Conservation (phyloP, 2,888 invertebrate genomes). For the Idaea aversata region DNA sequence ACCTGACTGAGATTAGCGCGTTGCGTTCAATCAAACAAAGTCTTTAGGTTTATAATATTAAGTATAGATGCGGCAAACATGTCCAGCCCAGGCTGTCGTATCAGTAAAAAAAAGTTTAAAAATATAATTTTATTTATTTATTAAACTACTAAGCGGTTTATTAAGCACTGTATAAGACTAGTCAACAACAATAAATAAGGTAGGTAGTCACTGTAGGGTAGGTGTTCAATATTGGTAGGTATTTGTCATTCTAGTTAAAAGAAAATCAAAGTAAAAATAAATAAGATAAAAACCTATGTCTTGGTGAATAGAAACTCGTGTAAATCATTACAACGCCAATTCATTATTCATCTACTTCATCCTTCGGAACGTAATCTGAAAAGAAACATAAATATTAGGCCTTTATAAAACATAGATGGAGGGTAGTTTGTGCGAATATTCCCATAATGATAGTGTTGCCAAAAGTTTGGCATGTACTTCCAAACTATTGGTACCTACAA, state of each 20-base stretch:
- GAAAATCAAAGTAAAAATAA: too few relatives aligned
- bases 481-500: too few relatives aligned
- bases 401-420: not conserved
- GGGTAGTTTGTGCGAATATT: not conserved
- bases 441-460: not conserved
- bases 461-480: too few relatives aligned
- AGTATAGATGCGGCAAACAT: too few relatives aligned
- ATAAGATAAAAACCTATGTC: not conserved
- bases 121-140: slow-evolving; percentile 43
- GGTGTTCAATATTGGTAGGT: too few relatives aligned
- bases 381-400: slow-evolving; percentile 16
- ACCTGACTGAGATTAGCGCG: too few relatives aligned
- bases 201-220: slow-evolving; percentile 18
- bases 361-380: slow-evolving; percentile 29
- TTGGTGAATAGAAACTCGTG: not conserved
- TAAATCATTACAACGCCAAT: not conserved
- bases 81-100: too few relatives aligned
- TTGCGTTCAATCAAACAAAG: too few relatives aligned
- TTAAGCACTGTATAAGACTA: slow-evolving; percentile 37
- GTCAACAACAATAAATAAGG: slow-evolving; percentile 37
- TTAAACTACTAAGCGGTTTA: slow-evolving; percentile 30
- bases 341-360: slow-evolving; percentile 35
- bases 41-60: too few relatives aligned
- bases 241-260: too few relatives aligned
- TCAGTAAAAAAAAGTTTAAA: slow-evolving; percentile 20